phyloP scores from a whole-genome alignment of 2,888 invertebrate genomes.

The Drosophila niveifrons region DNA sequence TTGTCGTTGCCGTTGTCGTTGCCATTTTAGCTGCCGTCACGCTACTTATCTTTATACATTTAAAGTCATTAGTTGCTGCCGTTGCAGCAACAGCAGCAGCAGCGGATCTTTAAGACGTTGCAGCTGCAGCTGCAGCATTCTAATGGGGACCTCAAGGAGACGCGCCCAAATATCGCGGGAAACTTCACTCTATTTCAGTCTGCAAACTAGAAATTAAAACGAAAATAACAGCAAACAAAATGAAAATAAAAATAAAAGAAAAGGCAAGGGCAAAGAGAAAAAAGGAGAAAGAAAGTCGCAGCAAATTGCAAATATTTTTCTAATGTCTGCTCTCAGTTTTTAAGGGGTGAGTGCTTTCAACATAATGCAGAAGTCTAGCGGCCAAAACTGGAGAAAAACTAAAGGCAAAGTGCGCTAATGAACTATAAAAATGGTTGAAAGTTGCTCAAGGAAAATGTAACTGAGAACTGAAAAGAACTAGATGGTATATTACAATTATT shows the following conservation, averaged over 20 bases:
- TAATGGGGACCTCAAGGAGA: constrained; percentile 4
- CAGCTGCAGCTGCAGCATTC: constrained; percentile 28
- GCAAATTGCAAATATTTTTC: constrained; percentile 72
- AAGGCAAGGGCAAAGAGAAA: background rate
- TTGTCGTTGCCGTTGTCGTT: constrained; percentile 26
- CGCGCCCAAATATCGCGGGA: constrained; percentile 56
- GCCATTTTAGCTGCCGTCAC: constrained; percentile 45
- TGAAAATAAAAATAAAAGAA: background rate
- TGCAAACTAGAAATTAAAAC: constrained; percentile 17
- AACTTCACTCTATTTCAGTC: constrained; percentile 28
- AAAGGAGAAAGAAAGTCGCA: constrained; percentile 4
- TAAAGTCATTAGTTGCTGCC: constrained; percentile 76
- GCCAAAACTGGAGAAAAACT: constrained; percentile 13
- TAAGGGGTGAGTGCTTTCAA: constrained; percentile 22
- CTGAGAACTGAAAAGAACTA: too few relatives aligned
- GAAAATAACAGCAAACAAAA: constrained; percentile 31
- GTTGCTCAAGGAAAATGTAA: constrained; percentile 32
- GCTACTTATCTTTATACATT: constrained; percentile 75
- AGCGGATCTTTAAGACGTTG: constrained; percentile 45
- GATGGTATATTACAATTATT: too few relatives aligned
- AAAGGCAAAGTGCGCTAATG: constrained; percentile 58
- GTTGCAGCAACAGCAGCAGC: constrained; percentile 26
- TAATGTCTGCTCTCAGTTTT: constrained; percentile 71
- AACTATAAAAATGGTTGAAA: constrained; percentile 60
- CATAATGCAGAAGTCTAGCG: background rate